Conservation (phyloP, 2,797 vertebrate species). For the Anguilla pacifica region DNA sequence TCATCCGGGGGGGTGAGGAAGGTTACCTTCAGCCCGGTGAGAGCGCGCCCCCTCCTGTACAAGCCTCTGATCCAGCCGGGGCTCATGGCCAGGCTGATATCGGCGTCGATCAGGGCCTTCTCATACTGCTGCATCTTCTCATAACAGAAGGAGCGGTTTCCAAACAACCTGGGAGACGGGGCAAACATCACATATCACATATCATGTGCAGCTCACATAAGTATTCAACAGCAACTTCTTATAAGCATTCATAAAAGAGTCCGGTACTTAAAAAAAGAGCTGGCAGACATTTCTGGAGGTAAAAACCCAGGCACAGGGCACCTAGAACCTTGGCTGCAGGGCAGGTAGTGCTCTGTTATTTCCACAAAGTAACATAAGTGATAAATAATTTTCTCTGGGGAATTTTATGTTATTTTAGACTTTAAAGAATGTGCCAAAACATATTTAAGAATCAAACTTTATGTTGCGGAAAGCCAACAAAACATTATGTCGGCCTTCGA, state of each 20-base stretch:
- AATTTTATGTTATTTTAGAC: not conserved
- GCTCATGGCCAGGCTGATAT: slow-evolving; percentile 69
- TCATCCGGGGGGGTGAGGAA: not conserved
- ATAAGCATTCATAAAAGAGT: not conserved
- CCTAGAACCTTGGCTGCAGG: not conserved
- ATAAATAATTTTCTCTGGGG: too few species aligned
- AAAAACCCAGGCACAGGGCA: not conserved
- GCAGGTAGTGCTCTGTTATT: not conserved
- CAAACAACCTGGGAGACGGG: slow-evolving; percentile 75
- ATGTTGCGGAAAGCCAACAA: not conserved
- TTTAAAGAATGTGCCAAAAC: not conserved
- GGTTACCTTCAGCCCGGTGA: slow-evolving; percentile 83
- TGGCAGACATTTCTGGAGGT: not conserved
- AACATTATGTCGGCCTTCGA: not conserved
- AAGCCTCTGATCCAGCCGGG: slow-evolving; percentile 82
- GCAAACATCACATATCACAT: too few species aligned
- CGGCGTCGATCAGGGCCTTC: slow-evolving; percentile 78
- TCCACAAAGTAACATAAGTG: too few species aligned
- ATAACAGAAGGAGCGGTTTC: slow-evolving; percentile 86
- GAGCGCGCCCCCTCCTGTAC: slow-evolving; percentile 86
- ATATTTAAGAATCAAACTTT: not conserved
- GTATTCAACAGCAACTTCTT: not conserved
- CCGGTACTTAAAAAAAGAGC: not conserved
- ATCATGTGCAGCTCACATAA: too few species aligned
- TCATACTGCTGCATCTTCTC: slow-evolving; percentile 74